A percentile compares a stretch with the other conserved stretches of the same genome.
These are phyloP conservation scores for Tyrannus savana DNA, from an alignment of 2,113 vertebrate species.

Conservation along the genomic window DNA sequence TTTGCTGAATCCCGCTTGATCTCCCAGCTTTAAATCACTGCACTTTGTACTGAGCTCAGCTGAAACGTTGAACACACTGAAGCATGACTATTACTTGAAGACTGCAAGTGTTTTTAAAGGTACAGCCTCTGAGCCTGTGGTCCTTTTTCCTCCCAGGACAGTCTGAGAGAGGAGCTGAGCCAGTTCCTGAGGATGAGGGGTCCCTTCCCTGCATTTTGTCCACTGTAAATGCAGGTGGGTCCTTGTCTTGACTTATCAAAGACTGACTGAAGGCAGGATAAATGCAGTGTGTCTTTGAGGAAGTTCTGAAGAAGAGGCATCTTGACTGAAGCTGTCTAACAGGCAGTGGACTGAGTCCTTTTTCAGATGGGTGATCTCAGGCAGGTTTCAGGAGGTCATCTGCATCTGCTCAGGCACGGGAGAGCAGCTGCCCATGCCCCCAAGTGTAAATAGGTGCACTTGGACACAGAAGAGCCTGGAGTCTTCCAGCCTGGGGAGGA, in stretches of 20 bases:
- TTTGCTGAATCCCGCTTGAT: conserved; percentile 70
- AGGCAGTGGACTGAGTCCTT: neutral
- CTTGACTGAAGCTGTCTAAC: neutral
- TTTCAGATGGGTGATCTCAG: neutral
- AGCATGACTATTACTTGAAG: conserved; percentile 69
- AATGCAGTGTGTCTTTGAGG: neutral
- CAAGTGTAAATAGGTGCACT: neutral
- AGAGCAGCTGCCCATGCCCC: neutral
- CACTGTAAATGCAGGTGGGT: neutral
- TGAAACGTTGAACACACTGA: conserved; percentile 57
- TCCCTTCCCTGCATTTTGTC: neutral
- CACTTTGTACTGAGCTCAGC: conserved; percentile 70
- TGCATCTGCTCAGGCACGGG: neutral
- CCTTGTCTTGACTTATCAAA: neutral
- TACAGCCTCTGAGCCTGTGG: neutral
- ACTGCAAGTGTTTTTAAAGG: conserved; percentile 55
- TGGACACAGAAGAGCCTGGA: neutral
- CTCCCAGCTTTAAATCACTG: conserved; percentile 71
- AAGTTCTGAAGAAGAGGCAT: neutral
- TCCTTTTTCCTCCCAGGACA: neutral
- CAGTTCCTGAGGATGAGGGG: neutral
- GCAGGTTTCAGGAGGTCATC: neutral
- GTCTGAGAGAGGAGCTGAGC: neutral
- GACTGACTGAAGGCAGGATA: neutral
- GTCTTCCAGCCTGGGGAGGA: neutral